Base-by-base conservation (phyloP, 2,113 vertebrate species). In the cattle (Bos taurus) region DNA sequence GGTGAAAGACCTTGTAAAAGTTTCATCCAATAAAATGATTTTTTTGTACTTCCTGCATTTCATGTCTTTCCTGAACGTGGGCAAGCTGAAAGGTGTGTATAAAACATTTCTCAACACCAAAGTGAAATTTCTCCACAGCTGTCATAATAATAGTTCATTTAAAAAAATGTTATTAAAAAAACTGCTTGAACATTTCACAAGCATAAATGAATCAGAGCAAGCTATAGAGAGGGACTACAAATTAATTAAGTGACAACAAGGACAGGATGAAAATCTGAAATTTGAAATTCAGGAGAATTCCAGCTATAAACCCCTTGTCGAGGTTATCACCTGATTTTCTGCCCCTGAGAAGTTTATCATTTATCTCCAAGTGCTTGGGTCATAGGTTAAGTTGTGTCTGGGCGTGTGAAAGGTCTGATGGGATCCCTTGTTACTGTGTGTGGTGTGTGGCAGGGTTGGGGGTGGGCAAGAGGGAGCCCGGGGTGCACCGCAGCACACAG, bases 91-190 rank as follows among this genome's bases (percentile, higher is more conserved):
- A 86, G 57, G 9, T 87, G 21, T 93, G 1, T 88, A 85, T 91
- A 94, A 96, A 95, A 90, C 91, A 95, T 64, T 89, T 67, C 87
- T 64, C 80, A 95, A 87, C 60, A 86, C 54, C 15, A 17, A 88
- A 77, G 81, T 94, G n/a, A 91, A 97, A 86, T 90, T 87, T 88
- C 48, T 93, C 87, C 81, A 85, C 84, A 83, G 86, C 91, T 97
- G 84, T 97, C 89, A 82, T 83, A 95, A 97, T 97, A 94, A 93
- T 84, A 74, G 28, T 87, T 95, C 71, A 94, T 94, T 95, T 97
- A 78, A 95, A 83, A 67, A 67, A 59, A 74, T 95, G 46, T 8
- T 86, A 4, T 84, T 36, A 56, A 28, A 91, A 62, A 48, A 97
- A 33, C 4, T 30, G 50, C 64, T 96, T 82, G 43, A 91, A 71